A percentile compares a stretch with the other conserved stretches of the same genome.
These are phyloP conservation scores for Monopis laevigella DNA, from an alignment of 2,888 invertebrate genomes.

Conservation along the genomic window DNA sequence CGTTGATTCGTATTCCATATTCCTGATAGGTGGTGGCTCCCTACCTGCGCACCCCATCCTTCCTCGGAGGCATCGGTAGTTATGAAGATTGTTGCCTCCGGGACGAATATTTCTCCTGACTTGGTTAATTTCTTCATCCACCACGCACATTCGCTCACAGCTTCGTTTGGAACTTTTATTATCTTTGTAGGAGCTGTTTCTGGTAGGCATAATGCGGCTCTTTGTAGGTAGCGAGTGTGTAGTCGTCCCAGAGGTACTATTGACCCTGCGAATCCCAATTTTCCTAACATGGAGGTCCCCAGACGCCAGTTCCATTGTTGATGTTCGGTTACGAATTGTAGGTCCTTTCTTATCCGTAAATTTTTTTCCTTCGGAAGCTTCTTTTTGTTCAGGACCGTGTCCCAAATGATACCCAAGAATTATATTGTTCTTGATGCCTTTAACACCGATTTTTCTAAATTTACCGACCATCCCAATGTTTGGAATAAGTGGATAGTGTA, in stretches of 20 bases:
- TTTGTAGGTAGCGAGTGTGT: slow-evolving; percentile 16
- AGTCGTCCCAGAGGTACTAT: slow-evolving; percentile 18
- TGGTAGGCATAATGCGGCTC: slow-evolving; percentile 10
- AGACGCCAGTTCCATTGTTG: slow-evolving; percentile 13
- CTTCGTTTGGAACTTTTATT: background rate
- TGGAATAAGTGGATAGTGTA: slow-evolving; percentile 12
- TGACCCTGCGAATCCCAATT: slow-evolving; percentile 17
- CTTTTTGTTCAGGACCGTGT: slow-evolving; percentile 15
- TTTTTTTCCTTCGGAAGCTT: slow-evolving; percentile 8
- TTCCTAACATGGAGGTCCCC: slow-evolving; percentile 17
- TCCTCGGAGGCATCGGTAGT: slow-evolving; percentile 22
- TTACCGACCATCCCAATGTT: slow-evolving; percentile 18
- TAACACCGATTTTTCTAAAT: slow-evolving; percentile 16
- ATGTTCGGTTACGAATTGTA: background rate
- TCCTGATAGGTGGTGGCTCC: slow-evolving; percentile 3
- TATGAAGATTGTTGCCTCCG: slow-evolving; percentile 15
- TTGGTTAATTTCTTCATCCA: slow-evolving; percentile 15
- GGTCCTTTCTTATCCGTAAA: background rate
- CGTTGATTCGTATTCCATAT: slow-evolving; percentile 17
- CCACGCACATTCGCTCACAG: slow-evolving; percentile 17
- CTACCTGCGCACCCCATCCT: slow-evolving; percentile 21
- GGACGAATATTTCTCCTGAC: slow-evolving; percentile 12
- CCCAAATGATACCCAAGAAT: slow-evolving; percentile 18
- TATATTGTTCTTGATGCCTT: slow-evolving; percentile 14
- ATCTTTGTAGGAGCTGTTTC: background rate